phyloP scores from a whole-genome alignment of 2,888 invertebrate species.

The Melitaea athalia region DNA sequence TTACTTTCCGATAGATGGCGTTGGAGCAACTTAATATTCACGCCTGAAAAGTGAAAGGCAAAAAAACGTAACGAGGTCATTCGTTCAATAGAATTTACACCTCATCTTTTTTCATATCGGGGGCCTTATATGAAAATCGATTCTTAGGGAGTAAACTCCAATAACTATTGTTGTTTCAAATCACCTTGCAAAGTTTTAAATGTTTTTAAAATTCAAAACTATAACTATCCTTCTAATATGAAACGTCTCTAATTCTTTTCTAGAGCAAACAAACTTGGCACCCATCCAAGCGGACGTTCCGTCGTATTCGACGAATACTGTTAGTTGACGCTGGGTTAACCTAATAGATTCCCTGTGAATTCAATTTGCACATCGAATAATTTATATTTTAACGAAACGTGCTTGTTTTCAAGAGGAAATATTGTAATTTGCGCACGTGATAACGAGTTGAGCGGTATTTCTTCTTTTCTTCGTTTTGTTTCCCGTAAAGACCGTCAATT shows the following conservation, averaged over 20 bases:
- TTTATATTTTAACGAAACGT: constrained; percentile 21
- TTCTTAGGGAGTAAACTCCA: too few species aligned
- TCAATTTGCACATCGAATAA: constrained; percentile 39
- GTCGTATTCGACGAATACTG: constrained; percentile 57
- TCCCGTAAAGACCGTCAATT: not conserved
- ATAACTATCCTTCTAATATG: constrained; percentile 28
- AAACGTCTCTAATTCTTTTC: constrained; percentile 39
- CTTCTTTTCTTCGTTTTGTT: not conserved
- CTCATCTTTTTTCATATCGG: too few species aligned
- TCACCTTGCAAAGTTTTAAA: not conserved
- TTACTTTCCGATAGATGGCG: too few species aligned
- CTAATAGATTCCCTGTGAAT: constrained; percentile 54
- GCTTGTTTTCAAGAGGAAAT: constrained; percentile 2
- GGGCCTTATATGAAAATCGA: too few species aligned
- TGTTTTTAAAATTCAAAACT: not conserved
- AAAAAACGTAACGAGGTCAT: too few species aligned
- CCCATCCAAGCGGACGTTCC: constrained; percentile 51
- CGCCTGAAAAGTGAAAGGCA: too few species aligned
- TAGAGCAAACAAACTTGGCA: constrained; percentile 45
- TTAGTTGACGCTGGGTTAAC: constrained; percentile 65
- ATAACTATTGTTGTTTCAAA: too few species aligned
- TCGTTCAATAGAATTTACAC: too few species aligned
- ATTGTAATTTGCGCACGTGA: not conserved
- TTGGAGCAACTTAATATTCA: too few species aligned
- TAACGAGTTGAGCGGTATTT: not conserved